Conservation (phyloP, 53 echinoderm and acorn worm genomes). For the Patiria pectinifera region DNA sequence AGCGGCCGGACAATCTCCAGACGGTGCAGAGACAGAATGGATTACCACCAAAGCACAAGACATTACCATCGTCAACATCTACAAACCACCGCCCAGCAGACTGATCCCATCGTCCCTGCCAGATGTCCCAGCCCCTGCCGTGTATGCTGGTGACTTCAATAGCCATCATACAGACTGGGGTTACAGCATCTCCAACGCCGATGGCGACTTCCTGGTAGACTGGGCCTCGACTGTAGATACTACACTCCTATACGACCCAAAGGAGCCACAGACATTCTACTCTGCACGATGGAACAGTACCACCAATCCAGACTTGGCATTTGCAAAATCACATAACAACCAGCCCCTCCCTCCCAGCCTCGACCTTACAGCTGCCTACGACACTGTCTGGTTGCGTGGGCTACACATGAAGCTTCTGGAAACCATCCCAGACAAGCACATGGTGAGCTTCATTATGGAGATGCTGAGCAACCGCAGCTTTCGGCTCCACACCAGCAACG, state of each 20-base stretch:
- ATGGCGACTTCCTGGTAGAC: constrained; percentile 20
- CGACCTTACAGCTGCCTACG: too few relatives aligned
- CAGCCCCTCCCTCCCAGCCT: too few relatives aligned
- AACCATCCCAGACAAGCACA: neutral
- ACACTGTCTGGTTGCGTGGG: neutral
- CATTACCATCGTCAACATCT: constrained; percentile 36
- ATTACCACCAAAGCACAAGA: neutral
- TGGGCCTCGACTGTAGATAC: neutral
- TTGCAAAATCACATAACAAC: neutral
- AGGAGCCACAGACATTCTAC: constrained; percentile 15
- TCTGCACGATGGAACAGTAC: constrained; percentile 9
- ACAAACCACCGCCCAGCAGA: constrained; percentile 32
- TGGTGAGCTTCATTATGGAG: neutral
- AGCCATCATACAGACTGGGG: constrained; percentile 41
- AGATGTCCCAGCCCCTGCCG: constrained; percentile 1
- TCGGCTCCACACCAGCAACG: constrained; percentile 2
- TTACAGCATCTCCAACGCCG: neutral
- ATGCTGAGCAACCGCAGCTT: constrained; percentile 7
- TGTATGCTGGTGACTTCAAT: constrained; percentile 37
- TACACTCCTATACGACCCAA: constrained; percentile 13
- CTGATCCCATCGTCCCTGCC: neutral
- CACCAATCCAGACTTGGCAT: constrained; percentile 40
- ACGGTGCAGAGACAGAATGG: neutral
- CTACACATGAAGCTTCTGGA: constrained; percentile 3
- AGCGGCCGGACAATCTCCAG: neutral